Percentiles rank a stretch among this genome's conserved stretches.
Conservation (phyloP, 1,140 invertebrate species). For the Drosophila lowei region DNA sequence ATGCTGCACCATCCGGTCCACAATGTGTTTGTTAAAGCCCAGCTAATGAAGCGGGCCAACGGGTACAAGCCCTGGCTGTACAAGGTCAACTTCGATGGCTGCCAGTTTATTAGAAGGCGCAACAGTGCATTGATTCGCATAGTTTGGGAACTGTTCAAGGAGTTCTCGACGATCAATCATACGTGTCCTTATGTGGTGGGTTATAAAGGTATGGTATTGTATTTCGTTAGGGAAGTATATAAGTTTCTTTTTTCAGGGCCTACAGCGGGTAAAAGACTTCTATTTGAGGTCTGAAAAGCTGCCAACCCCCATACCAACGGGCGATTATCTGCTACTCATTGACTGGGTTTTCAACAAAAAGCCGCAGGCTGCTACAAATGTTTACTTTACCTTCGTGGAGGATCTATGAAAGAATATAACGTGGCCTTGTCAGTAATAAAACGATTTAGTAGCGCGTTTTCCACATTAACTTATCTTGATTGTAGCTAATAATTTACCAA, state of each 20-base stretch:
- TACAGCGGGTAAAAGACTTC: slow-evolving; percentile 52
- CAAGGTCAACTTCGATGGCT: slow-evolving; percentile 38
- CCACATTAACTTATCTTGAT: too few relatives aligned
- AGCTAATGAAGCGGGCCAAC: slow-evolving; percentile 50
- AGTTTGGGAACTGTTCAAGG: slow-evolving; percentile 48
- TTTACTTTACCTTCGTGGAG: slow-evolving; percentile 50
- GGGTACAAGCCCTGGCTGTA: slow-evolving; percentile 65
- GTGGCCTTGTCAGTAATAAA: slow-evolving; percentile 1
- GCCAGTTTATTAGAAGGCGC: slow-evolving; percentile 37
- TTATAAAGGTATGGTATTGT: too few relatives aligned
- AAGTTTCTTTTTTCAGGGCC: slow-evolving; percentile 9
- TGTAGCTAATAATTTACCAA: too few relatives aligned
- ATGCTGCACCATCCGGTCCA: slow-evolving; percentile 37
- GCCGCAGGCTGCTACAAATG: slow-evolving; percentile 43
- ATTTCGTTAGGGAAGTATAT: background rate
- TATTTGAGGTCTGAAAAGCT: slow-evolving; percentile 44
- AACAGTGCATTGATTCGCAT: slow-evolving; percentile 44
- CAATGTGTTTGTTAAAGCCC: slow-evolving; percentile 32
- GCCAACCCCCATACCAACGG: slow-evolving; percentile 42
- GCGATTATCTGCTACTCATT: slow-evolving; percentile 46
- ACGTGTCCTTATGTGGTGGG: slow-evolving; percentile 53
- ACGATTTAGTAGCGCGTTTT: too few relatives aligned
- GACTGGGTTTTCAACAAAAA: slow-evolving; percentile 48
- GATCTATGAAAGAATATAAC: slow-evolving; percentile 20
- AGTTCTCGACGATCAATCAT: slow-evolving; percentile 54